phyloP scores from a whole-genome alignment of 92 coral and sea anemone genomes.

The Zoanthus gigantus region DNA sequence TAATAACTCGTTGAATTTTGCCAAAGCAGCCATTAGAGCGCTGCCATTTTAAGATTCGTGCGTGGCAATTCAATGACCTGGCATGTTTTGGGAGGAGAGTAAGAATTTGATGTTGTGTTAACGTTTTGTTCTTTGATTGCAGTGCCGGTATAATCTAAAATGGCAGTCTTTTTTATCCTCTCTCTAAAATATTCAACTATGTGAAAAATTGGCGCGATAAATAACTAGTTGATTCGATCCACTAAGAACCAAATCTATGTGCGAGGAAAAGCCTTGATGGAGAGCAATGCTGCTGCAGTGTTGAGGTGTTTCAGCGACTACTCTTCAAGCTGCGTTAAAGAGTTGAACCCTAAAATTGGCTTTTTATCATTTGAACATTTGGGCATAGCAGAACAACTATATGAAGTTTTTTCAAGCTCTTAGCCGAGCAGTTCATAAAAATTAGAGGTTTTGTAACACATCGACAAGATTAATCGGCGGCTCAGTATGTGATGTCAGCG shows the following conservation, averaged over 20 bases:
- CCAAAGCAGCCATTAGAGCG: constrained; percentile 42
- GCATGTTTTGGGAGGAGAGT: constrained; percentile 6
- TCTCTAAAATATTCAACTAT: constrained; percentile 38
- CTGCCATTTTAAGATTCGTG: constrained; percentile 33
- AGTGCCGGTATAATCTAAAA: constrained; percentile 4
- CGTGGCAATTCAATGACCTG: background rate
- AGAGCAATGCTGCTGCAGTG: constrained; percentile 22
- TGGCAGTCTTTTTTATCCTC: constrained; percentile 13
- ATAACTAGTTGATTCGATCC: constrained; percentile 26
- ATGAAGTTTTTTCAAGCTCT: too few relatives aligned
- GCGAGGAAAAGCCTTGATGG: constrained; percentile 21
- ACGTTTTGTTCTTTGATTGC: background rate
- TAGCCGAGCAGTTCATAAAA: too few relatives aligned
- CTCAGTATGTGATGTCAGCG: too few relatives aligned
- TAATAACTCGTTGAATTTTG: background rate
- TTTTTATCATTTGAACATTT: too few relatives aligned
- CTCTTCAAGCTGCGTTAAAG: constrained; percentile 31
- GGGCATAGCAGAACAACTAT: too few relatives aligned
- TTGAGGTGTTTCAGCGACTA: constrained; percentile 10
- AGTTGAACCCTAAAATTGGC: background rate
- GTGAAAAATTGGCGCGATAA: constrained; percentile 38
- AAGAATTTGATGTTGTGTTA: background rate
- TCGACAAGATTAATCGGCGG: too few relatives aligned
- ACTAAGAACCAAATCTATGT: constrained; percentile 11
- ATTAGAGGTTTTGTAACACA: background rate